Percentiles rank a stretch among this genome's conserved stretches.
Evolutionary conservation across 2,113 vertebrate species (phyloP).

Genomic region (Xerus inauris): DNA sequence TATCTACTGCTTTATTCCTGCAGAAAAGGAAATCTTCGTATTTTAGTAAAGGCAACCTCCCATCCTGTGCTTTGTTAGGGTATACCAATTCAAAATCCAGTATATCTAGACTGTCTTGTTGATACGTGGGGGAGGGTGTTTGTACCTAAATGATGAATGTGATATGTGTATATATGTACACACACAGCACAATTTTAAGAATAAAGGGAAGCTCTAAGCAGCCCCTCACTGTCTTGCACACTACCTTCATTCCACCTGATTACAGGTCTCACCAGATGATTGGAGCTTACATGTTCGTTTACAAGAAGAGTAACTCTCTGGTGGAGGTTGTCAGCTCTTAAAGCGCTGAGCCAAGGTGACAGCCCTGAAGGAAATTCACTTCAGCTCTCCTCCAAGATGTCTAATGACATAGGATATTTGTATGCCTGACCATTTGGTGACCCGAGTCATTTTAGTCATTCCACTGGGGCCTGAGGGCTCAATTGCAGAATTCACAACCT

Average conservation of each 20-base stretch:
- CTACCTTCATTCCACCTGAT: slow-evolving; percentile 66
- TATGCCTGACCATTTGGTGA: background rate
- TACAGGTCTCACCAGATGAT: slow-evolving; percentile 49
- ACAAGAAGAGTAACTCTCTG: background rate
- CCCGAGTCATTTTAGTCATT: background rate
- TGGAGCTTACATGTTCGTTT: background rate
- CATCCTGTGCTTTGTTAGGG: background rate
- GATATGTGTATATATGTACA: background rate
- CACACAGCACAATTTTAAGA: slow-evolving; percentile 36
- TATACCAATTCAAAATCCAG: slow-evolving; percentile 2
- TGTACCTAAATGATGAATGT: background rate
- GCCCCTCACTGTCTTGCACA: slow-evolving; percentile 54
- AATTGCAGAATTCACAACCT: background rate
- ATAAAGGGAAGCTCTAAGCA: background rate
- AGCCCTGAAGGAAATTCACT: background rate
- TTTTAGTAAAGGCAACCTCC: background rate
- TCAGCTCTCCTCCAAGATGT: background rate
- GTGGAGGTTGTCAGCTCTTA: slow-evolving; percentile 47
- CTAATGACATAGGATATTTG: background rate
- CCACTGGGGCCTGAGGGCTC: background rate
- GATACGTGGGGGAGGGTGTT: background rate
- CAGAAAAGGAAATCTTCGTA: background rate
- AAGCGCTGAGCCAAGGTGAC: background rate
- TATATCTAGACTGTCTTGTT: background rate
- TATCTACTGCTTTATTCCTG: background rate